Conservation (phyloP, 1,140 invertebrate species). For the Drosophila insularis region DNA sequence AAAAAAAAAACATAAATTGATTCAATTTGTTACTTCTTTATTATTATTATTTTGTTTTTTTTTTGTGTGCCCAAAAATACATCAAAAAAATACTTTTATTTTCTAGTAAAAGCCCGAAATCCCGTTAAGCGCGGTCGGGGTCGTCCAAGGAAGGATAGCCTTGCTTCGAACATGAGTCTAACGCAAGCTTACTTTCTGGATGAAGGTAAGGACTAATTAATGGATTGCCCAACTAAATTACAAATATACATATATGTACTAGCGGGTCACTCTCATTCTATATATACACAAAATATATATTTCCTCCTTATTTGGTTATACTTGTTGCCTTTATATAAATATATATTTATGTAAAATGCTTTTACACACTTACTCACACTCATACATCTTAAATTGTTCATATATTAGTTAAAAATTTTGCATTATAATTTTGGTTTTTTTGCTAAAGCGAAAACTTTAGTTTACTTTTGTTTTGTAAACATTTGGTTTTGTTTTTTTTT, state of each 20-base stretch:
- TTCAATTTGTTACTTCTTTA: not conserved
- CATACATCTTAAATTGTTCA: not conserved
- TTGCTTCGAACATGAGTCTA: slow-evolving; percentile 81
- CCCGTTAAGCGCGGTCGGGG: slow-evolving; percentile 84
- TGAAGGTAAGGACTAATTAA: slow-evolving; percentile 84
- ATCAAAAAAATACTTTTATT: slow-evolving; percentile 64
- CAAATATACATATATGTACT: slow-evolving; percentile 9
- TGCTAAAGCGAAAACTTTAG: not conserved
- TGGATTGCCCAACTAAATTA: slow-evolving; percentile 36
- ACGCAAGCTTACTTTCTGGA: slow-evolving; percentile 84
- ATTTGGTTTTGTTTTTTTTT: not conserved
- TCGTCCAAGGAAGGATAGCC: slow-evolving; percentile 84
- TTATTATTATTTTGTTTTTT: not conserved
- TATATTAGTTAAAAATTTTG: not conserved
- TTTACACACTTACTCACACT: slow-evolving; percentile 13
- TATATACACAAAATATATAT: not conserved
- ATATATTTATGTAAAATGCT: slow-evolving; percentile 6
- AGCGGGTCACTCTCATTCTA: not conserved
- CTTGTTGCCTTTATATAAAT: too few species aligned
- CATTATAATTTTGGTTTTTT: slow-evolving; percentile 29
- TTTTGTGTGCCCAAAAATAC: slow-evolving; percentile 28
- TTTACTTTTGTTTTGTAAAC: not conserved
- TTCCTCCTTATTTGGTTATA: not conserved
- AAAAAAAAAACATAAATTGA: not conserved
- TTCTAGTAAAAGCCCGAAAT: slow-evolving; percentile 80